Evolutionary conservation across 2,113 vertebrate genomes (phyloP).

Genomic region (Lampris megalopsis): DNA sequence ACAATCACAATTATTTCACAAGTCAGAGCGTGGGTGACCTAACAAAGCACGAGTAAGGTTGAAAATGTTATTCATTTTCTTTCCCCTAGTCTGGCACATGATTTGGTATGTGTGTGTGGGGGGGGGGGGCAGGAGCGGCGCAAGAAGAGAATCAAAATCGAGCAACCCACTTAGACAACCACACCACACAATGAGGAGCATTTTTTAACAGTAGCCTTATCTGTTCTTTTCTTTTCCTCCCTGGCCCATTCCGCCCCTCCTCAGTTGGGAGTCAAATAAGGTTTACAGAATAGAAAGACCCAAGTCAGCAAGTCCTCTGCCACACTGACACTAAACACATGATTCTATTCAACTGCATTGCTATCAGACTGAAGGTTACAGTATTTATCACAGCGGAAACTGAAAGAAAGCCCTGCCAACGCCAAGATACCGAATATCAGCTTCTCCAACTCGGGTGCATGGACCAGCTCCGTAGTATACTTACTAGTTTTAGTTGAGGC

Average conservation of each 20-base stretch:
- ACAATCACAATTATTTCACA: constrained; percentile 10
- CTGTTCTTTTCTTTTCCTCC: constrained; percentile 62
- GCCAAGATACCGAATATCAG: constrained; percentile 62
- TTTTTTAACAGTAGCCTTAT: constrained; percentile 77
- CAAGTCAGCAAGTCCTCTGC: constrained; percentile 81
- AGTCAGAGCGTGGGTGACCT: constrained; percentile 42
- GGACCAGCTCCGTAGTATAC: background rate
- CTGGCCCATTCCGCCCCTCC: constrained; percentile 45
- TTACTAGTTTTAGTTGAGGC: no score
- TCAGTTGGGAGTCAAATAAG: constrained; percentile 78
- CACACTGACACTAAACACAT: constrained; percentile 71
- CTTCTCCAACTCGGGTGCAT: constrained; percentile 42
- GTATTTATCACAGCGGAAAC: constrained; percentile 66
- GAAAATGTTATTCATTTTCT: constrained; percentile 60
- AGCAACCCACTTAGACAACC: constrained; percentile 72
- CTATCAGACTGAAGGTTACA: constrained; percentile 67
- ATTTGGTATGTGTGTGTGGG: constrained; percentile 58
- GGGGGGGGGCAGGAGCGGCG: background rate
- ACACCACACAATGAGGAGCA: constrained; percentile 68
- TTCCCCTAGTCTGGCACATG: constrained; percentile 47
- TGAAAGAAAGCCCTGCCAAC: constrained; percentile 74
- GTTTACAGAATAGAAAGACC: constrained; percentile 81
- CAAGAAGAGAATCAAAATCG: constrained; percentile 60
- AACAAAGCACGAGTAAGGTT: constrained; percentile 45
- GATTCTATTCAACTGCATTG: constrained; percentile 63